A percentile compares a stretch with the other conserved stretches of the same genome.
These are phyloP conservation scores for Lepidurus apus DNA, from an alignment of 1,140 invertebrate genomes.

Conservation along the genomic window DNA sequence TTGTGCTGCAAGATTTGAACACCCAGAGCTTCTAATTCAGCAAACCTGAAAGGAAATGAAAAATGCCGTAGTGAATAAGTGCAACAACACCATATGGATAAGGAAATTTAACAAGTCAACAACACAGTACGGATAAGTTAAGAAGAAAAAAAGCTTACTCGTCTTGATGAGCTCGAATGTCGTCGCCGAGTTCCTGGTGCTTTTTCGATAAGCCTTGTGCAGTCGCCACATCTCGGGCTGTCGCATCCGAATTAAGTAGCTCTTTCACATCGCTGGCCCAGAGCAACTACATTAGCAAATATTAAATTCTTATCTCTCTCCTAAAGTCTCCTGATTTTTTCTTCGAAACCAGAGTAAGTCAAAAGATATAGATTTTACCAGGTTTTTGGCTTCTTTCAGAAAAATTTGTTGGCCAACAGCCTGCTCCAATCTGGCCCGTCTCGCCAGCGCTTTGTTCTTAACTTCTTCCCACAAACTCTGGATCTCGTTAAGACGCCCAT, in stretches of 20 bases:
- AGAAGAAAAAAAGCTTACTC: constrained; percentile 52
- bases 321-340: background rate
- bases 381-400: constrained; percentile 73
- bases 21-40: constrained; percentile 28
- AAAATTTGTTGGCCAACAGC: constrained; percentile 93
- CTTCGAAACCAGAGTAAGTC: constrained; percentile 20
- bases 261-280: constrained; percentile 76
- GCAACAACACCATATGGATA: no score
- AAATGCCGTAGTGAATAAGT: no score
- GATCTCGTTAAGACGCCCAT: constrained; percentile 75
- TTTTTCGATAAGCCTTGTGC: constrained; percentile 86
- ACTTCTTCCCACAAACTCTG: constrained; percentile 81
- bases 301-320: background rate
- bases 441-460: constrained; percentile 69
- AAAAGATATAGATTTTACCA: constrained; percentile 46
- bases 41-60: constrained; percentile 42
- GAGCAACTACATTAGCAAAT: constrained; percentile 48
- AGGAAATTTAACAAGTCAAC: no score
- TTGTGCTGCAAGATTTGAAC: constrained; percentile 44
- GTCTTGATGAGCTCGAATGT: constrained; percentile 84
- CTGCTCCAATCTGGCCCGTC: constrained; percentile 75
- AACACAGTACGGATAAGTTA: background rate
- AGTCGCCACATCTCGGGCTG: constrained; percentile 78
- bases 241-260: constrained; percentile 71
- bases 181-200: constrained; percentile 83